Percentiles rank a stretch among this genome's conserved stretches.
Evolutionary conservation across 2,888 invertebrate genomes (phyloP).

Genomic region (Syrphus vitripennis): DNA sequence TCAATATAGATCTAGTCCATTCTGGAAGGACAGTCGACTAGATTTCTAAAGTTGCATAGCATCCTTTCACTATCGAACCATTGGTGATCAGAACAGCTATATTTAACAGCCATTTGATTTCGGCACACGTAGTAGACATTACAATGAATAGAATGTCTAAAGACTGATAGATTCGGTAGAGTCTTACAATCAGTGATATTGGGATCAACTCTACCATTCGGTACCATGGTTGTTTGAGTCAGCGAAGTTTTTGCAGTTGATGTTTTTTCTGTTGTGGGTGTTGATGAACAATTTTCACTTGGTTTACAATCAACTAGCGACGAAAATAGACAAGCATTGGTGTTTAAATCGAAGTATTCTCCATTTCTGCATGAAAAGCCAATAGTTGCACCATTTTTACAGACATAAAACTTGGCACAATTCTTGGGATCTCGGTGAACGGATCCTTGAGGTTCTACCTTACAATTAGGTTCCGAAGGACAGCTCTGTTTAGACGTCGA

Average conservation of each 20-base stretch:
- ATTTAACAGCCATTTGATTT: slow-evolving; percentile 27
- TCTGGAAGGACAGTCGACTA: slow-evolving; percentile 42
- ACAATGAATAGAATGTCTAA: slow-evolving; percentile 25
- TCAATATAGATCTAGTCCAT: background rate
- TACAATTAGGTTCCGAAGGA: background rate
- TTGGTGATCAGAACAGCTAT: slow-evolving; percentile 35
- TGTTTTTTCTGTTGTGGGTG: background rate
- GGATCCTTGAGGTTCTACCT: background rate
- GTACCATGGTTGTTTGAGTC: background rate
- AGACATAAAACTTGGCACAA: slow-evolving; percentile 32
- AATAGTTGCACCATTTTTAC: background rate
- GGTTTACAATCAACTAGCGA: slow-evolving; percentile 7
- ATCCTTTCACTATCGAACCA: slow-evolving; percentile 60
- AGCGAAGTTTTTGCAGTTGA: background rate
- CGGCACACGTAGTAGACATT: slow-evolving; percentile 57
- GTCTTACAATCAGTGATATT: slow-evolving; percentile 21
- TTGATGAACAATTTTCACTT: background rate
- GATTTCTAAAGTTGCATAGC: slow-evolving; percentile 58
- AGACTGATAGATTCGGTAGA: slow-evolving; percentile 29
- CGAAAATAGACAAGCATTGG: background rate
- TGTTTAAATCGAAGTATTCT: background rate
- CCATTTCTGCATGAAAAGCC: background rate
- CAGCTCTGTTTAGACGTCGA: background rate
- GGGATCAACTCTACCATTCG: slow-evolving; percentile 1
- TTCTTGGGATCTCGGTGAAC: background rate